Conservation (phyloP, 2,113 vertebrate species). For the Vidua macroura region DNA sequence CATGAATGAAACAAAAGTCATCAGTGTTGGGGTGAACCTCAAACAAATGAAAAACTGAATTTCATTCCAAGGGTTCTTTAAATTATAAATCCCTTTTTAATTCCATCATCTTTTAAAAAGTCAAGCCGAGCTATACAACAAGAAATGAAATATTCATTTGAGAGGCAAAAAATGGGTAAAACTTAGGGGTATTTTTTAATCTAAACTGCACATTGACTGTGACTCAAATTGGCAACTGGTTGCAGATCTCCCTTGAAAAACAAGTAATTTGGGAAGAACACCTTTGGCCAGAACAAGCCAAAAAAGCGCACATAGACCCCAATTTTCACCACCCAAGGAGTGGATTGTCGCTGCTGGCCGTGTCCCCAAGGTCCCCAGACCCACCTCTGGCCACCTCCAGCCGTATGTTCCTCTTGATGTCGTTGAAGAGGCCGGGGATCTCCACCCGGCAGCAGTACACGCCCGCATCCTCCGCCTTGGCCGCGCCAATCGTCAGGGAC, state of each 20-base stretch:
- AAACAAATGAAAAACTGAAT: not conserved
- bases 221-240: not conserved
- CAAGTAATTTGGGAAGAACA: rapidly evolving
- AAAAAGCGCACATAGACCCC: not conserved
- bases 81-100: not conserved
- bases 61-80: not conserved
- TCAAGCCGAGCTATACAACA: not conserved
- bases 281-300: not conserved
- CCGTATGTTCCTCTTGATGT: conserved; percentile 33
- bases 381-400: conserved; percentile 62
- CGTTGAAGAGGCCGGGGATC: conserved; percentile 76
- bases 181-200: not conserved
- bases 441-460: conserved; percentile 80
- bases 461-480: conserved; percentile 62
- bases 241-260: not conserved
- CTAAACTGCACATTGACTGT: not conserved
- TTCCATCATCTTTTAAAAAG: not conserved
- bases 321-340: not conserved
- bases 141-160: not conserved
- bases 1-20: not conserved
- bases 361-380: not conserved
- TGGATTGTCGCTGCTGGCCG: not conserved
- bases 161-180: not conserved
- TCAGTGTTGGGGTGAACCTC: not conserved
- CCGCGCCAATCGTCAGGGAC: conserved; percentile 72